Evolutionary conservation across 2,888 invertebrate genomes (phyloP).

Genomic region (Athalia rosae): DNA sequence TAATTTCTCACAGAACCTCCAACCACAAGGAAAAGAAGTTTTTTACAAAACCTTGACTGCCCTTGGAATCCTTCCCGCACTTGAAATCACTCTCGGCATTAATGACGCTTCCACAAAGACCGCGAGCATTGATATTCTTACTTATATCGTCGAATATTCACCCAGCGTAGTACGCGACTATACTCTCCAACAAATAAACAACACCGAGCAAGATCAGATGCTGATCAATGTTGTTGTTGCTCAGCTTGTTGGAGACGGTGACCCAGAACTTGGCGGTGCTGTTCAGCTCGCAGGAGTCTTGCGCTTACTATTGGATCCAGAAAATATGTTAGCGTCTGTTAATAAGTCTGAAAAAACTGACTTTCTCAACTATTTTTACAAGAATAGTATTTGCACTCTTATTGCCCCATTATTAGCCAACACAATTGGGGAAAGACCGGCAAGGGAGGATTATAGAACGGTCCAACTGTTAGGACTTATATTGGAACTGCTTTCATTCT

Average conservation of each 20-base stretch:
- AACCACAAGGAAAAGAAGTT: slow-evolving; percentile 96
- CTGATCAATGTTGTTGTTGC: slow-evolving; percentile 97
- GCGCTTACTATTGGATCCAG: slow-evolving; percentile 94
- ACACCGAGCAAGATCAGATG: slow-evolving; percentile 95
- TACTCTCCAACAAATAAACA: slow-evolving; percentile 93
- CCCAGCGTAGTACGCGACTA: slow-evolving; percentile 98
- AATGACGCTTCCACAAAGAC: slow-evolving; percentile 96
- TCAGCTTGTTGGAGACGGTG: slow-evolving; percentile 97
- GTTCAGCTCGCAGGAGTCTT: slow-evolving; percentile 97
- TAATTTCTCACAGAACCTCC: slow-evolving; percentile 98
- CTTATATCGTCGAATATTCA: slow-evolving; percentile 98
- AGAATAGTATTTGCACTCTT: slow-evolving; percentile 96
- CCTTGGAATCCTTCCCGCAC: slow-evolving; percentile 90
- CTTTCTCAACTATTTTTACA: slow-evolving; percentile 98
- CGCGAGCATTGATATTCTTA: slow-evolving; percentile 98
- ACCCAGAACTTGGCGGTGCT: slow-evolving; percentile 97
- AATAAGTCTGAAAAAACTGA: slow-evolving; percentile 98
- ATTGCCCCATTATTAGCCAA: slow-evolving; percentile 97
- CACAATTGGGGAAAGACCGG: slow-evolving; percentile 91
- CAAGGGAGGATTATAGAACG: slow-evolving; percentile 96
- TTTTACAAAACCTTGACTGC: slow-evolving; percentile 97
- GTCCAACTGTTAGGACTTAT: slow-evolving; percentile 96
- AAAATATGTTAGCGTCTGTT: slow-evolving; percentile 95
- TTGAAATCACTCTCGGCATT: slow-evolving; percentile 93
- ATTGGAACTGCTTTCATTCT: slow-evolving; percentile 96